phyloP scores from a whole-genome alignment of 2,888 invertebrate genomes.

The Lamproptera curius region DNA sequence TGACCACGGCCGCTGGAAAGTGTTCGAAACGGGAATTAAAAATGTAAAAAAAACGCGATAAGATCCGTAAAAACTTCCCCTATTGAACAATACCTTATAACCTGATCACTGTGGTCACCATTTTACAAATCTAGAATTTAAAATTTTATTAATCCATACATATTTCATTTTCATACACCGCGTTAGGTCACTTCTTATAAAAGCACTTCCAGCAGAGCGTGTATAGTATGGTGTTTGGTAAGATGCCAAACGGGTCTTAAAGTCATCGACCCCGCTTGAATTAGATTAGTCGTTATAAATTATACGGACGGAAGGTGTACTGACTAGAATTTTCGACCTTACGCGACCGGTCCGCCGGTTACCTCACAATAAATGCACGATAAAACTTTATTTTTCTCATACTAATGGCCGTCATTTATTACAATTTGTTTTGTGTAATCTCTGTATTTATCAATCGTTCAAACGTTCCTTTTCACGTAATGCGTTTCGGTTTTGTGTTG shows the following conservation, averaged over 20 bases:
- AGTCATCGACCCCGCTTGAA: constrained; percentile 33
- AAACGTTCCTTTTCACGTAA: constrained; percentile 12
- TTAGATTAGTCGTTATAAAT: constrained; percentile 34
- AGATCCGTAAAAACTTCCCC: too few relatives aligned
- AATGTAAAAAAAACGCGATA: too few relatives aligned
- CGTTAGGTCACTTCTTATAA: constrained; percentile 12
- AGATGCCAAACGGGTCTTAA: constrained; percentile 35
- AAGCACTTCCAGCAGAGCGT: constrained; percentile 17
- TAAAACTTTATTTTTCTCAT: constrained; percentile 19
- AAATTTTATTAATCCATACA: too few relatives aligned
- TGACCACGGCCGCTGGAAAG: too few relatives aligned
- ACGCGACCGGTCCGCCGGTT: constrained; percentile 24
- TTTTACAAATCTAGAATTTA: too few relatives aligned
- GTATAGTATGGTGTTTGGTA: constrained; percentile 29
- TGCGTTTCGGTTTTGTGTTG: neutral
- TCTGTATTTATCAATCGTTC: constrained; percentile 17
- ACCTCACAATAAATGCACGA: constrained; percentile 19
- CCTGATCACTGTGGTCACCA: too few relatives aligned
- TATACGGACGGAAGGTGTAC: constrained; percentile 24
- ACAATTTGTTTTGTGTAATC: constrained; percentile 22
- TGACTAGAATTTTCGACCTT: constrained; percentile 28
- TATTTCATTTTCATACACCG: too few relatives aligned
- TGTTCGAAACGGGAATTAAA: too few relatives aligned
- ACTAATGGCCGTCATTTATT: constrained; percentile 23
- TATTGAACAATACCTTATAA: too few relatives aligned